A percentile compares a stretch with the other conserved stretches of the same genome.
These are phyloP conservation scores for Aselliscus stoliczkanus DNA, from an alignment of 2,797 vertebrate genomes.

Conservation along the genomic window DNA sequence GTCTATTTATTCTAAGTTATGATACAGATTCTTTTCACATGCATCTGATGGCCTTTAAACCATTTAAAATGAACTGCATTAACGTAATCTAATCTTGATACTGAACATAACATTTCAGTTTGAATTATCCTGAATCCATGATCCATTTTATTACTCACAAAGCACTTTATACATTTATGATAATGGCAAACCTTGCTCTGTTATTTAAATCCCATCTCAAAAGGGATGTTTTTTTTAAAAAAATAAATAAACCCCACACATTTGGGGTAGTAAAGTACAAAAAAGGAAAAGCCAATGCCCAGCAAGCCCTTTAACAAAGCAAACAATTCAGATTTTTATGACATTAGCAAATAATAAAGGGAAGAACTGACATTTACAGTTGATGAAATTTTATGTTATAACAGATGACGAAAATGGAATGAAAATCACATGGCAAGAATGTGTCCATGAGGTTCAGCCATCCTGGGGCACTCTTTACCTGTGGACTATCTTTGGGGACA, in stretches of 20 bases:
- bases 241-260: constrained; percentile 80
- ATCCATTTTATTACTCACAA: constrained; percentile 89
- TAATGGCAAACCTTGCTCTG: constrained; percentile 86
- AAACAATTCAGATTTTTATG: constrained; percentile 86
- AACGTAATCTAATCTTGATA: constrained; percentile 89
- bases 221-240: constrained; percentile 76
- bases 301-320: constrained; percentile 86
- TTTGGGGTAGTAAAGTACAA: constrained; percentile 85
- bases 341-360: constrained; percentile 88
- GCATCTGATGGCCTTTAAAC: constrained; percentile 88
- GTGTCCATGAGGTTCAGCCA: constrained; percentile 73
- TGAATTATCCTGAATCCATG: constrained; percentile 89
- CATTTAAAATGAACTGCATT: constrained; percentile 88
- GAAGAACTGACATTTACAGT: constrained; percentile 89
- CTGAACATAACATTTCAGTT: constrained; percentile 89
- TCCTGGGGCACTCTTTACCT: constrained; percentile 66
- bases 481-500: constrained; percentile 64
- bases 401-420: constrained; percentile 85
- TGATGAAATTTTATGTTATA: constrained; percentile 87
- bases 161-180: constrained; percentile 87
- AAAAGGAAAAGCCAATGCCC: constrained; percentile 85
- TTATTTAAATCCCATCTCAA: constrained; percentile 88
- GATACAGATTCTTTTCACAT: constrained; percentile 85
- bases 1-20: constrained; percentile 89
- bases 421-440: constrained; percentile 81